These are phyloP conservation scores for Enteromius argenteus DNA, from an alignment of 2,797 vertebrate species.

Conservation along the genomic window DNA sequence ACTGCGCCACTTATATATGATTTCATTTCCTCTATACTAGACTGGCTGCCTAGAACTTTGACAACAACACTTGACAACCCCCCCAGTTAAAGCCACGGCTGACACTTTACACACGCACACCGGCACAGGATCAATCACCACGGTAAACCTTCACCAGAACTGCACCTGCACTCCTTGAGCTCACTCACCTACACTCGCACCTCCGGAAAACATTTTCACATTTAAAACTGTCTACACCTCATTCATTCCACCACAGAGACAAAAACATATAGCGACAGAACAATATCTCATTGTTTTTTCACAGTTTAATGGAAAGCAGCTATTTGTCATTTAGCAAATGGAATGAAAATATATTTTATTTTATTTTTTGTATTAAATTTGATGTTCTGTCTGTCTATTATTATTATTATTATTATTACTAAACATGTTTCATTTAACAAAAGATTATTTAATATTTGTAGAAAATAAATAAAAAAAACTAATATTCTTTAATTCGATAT, in stretches of 20 bases:
- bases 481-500: not conserved
- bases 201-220: conserved; percentile 25
- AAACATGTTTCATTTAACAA: no score
- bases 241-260: conserved; percentile 1
- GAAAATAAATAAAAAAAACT: no score
- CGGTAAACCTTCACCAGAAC: conserved; percentile 11
- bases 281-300: not conserved
- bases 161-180: conserved; percentile 14
- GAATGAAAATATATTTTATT: not conserved
- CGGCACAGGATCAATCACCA: conserved; percentile 8
- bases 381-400: no score
- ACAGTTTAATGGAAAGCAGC: not conserved
- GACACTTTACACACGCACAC: conserved; percentile 2
- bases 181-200: not conserved
- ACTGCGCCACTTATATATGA: conserved; percentile 22
- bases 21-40: conserved; percentile 41
- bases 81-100: not conserved
- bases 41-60: not conserved
- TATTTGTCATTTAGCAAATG: conserved; percentile 1
- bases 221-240: conserved; percentile 20
- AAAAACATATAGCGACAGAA: not conserved
- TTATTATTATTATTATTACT: no score
- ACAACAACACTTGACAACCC: conserved; percentile 4
- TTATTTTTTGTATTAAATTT: no score
- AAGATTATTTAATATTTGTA: no score